phyloP scores from a whole-genome alignment of 2,113 vertebrate genomes.

The Colinus virginianus region DNA sequence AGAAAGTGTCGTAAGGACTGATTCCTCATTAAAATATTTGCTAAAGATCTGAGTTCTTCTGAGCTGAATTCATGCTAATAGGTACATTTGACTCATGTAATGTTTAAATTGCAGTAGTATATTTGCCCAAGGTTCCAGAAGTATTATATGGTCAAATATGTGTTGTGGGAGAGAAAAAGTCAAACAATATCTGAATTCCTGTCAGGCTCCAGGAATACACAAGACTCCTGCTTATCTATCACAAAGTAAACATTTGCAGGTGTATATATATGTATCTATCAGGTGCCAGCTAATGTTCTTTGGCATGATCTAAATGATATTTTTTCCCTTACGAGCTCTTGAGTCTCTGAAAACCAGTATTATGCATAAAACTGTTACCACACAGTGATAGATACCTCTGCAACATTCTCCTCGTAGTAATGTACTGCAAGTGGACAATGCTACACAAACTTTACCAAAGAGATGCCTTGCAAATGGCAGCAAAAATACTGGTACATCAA shows the following conservation, averaged over 20 bases:
- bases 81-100: neutral
- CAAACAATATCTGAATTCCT: conserved; percentile 29
- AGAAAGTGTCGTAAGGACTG: neutral
- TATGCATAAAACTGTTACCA: neutral
- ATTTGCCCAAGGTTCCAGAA: conserved; percentile 45
- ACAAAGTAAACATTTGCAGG: conserved; percentile 40
- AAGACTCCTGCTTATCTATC: conserved; percentile 29
- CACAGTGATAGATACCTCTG: neutral
- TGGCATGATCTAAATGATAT: neutral
- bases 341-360: neutral
- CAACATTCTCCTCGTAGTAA: neutral
- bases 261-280: neutral
- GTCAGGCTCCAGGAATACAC: conserved; percentile 12
- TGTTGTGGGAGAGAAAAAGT: conserved; percentile 15
- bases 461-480: neutral
- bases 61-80: neutral
- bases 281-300: neutral
- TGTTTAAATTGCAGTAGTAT: conserved; percentile 35
- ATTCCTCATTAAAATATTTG: conserved; percentile 10
- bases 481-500: neutral
- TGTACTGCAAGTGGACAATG: neutral
- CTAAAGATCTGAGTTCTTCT: neutral
- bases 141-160: neutral
- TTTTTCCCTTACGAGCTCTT: neutral
- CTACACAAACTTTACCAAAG: neutral